These are phyloP conservation scores for Boloria selene DNA, from an alignment of 2,888 invertebrate species.

Conservation along the genomic window DNA sequence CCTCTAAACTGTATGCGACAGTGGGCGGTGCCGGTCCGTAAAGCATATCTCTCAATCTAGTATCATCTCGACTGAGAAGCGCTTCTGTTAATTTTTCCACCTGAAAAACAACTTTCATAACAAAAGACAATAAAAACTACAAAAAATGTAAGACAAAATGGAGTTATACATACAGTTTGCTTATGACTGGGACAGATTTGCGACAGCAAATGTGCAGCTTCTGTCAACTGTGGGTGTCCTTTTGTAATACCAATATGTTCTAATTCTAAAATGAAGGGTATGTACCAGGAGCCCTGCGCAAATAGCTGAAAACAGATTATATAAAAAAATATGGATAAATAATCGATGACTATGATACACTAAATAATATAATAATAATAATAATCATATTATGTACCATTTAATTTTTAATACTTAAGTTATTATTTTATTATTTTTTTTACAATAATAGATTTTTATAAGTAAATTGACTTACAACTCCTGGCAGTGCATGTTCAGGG, in stretches of 20 bases:
- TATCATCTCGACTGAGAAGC: slow-evolving; percentile 68
- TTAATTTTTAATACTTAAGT: too few species aligned
- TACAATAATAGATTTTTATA: too few species aligned
- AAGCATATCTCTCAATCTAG: slow-evolving; percentile 71
- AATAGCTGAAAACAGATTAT: slow-evolving; percentile 68
- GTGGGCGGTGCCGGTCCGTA: slow-evolving; percentile 76
- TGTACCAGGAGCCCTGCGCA: slow-evolving; percentile 89
- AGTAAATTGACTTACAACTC: slow-evolving; percentile 86
- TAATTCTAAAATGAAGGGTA: slow-evolving; percentile 91
- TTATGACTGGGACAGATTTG: slow-evolving; percentile 91
- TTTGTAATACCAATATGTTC: slow-evolving; percentile 94
- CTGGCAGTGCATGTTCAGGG: slow-evolving; percentile 94
- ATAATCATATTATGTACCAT: too few species aligned
- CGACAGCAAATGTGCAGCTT: slow-evolving; percentile 90
- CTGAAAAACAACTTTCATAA: slow-evolving; percentile 43
- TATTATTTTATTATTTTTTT: too few species aligned
- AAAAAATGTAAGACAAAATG: background rate
- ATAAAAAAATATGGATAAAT: slow-evolving; percentile 10
- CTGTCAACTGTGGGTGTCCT: slow-evolving; percentile 89
- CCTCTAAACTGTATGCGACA: slow-evolving; percentile 77
- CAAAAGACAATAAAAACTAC: background rate
- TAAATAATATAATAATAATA: too few species aligned
- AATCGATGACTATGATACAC: too few species aligned
- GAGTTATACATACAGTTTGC: slow-evolving; percentile 73
- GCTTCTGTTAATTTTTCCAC: slow-evolving; percentile 75